These are phyloP conservation scores for Lithophane socia DNA, from an alignment of 2,888 invertebrate genomes.

Conservation along the genomic window DNA sequence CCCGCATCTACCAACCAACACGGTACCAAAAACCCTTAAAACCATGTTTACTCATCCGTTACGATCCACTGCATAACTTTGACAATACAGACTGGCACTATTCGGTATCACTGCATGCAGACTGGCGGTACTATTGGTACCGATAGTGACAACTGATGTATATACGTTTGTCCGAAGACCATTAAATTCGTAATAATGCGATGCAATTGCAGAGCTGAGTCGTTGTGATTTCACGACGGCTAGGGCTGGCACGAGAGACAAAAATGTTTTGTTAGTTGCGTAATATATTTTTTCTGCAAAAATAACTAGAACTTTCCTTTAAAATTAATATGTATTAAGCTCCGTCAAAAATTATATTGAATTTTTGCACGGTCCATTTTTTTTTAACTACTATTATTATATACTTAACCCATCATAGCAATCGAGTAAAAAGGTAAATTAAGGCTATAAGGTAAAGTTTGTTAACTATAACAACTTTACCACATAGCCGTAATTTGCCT, in stretches of 20 bases:
- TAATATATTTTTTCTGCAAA: not conserved
- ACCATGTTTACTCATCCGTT: constrained; percentile 43
- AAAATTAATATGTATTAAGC: not conserved
- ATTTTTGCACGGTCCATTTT: not conserved
- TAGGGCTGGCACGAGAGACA: constrained; percentile 66
- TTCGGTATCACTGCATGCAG: constrained; percentile 32
- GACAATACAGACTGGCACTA: constrained; percentile 43
- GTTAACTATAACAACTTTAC: no score
- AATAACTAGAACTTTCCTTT: not conserved
- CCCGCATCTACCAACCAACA: not conserved
- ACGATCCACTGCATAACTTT: constrained; percentile 61
- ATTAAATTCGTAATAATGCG: constrained; percentile 78
- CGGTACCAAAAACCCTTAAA: constrained; percentile 29
- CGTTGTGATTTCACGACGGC: constrained; percentile 56
- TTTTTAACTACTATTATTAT: no score
- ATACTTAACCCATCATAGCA: no score
- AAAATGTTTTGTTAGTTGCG: not conserved
- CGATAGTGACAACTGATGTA: constrained; percentile 61
- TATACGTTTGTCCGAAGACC: constrained; percentile 67
- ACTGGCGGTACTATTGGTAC: constrained; percentile 33
- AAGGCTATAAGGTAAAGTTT: not conserved
- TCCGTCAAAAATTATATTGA: not conserved
- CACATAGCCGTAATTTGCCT: no score
- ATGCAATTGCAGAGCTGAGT: constrained; percentile 70
- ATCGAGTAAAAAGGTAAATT: not conserved